Evolutionary conservation across 2,888 invertebrate species (phyloP).

Genomic region (Heliconius hortense): DNA sequence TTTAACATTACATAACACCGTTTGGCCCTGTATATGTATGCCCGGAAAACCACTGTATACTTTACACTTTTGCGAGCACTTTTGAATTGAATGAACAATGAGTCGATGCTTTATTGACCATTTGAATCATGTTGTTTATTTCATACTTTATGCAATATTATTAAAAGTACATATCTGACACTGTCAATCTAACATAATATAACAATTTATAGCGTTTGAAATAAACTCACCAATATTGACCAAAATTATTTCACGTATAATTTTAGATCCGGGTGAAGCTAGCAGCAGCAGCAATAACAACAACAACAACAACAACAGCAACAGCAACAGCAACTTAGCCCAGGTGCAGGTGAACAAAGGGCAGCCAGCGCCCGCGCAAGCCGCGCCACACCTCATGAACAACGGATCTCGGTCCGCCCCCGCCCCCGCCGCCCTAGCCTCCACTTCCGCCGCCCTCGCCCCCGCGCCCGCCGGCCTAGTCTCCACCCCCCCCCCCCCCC

Average conservation of each 20-base stretch:
- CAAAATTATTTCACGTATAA: background rate
- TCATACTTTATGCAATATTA: background rate
- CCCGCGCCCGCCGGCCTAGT: constrained; percentile 62
- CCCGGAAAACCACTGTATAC: too few species aligned
- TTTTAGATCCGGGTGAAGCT: constrained; percentile 61
- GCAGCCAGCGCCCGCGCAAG: constrained; percentile 69
- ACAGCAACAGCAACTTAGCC: constrained; percentile 60
- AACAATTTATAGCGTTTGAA: background rate
- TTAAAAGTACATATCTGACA: background rate
- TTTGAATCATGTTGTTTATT: too few species aligned
- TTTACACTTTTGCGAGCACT: too few species aligned
- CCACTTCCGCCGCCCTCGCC: constrained; percentile 74
- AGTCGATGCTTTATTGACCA: too few species aligned
- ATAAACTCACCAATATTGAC: background rate
- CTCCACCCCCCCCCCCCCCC: constrained; percentile 74
- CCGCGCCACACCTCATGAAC: constrained; percentile 77
- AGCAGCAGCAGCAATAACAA: constrained; percentile 44
- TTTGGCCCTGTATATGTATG: too few species aligned
- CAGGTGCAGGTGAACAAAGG: constrained; percentile 77
- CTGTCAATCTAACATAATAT: background rate
- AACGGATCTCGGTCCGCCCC: constrained; percentile 62
- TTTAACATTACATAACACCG: too few species aligned
- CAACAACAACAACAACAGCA: background rate
- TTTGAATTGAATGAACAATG: too few species aligned
- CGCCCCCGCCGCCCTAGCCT: constrained; percentile 31